A percentile compares a stretch with the other conserved stretches of the same genome.
Conservation (phyloP, 1,140 invertebrate genomes). For the Phymastichus coffea region DNA sequence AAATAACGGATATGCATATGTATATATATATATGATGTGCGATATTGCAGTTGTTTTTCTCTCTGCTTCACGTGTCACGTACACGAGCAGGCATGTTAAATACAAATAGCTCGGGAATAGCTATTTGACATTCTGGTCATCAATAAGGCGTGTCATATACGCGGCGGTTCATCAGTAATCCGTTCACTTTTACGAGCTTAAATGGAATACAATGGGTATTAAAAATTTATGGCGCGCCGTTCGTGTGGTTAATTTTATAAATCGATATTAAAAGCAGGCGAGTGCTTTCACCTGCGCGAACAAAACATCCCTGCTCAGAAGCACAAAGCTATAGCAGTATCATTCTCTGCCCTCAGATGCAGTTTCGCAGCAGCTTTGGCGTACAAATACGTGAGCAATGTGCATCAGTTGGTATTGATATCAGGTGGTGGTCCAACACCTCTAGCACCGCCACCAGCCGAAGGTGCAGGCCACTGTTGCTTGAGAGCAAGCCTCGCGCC, state of each 20-base stretch:
- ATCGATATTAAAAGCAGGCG: too few species aligned
- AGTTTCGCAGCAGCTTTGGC: conserved; percentile 70
- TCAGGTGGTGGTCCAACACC: conserved; percentile 73
- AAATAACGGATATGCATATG: too few species aligned
- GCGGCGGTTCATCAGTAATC: background rate
- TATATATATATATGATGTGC: too few species aligned
- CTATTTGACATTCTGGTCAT: background rate
- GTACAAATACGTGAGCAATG: conserved; percentile 60
- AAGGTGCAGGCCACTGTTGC: conserved; percentile 56
- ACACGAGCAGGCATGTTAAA: too few species aligned
- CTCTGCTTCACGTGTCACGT: background rate
- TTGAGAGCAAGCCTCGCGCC: conserved; percentile 56
- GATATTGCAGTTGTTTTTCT: background rate
- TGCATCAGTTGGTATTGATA: conserved; percentile 68
- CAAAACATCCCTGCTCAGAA: too few species aligned
- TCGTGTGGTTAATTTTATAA: background rate
- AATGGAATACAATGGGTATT: background rate
- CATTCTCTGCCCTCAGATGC: conserved; percentile 57
- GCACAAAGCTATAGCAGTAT: too few species aligned
- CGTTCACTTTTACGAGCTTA: background rate
- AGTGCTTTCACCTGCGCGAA: too few species aligned
- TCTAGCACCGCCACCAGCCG: conserved; percentile 61
- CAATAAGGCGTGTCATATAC: too few species aligned
- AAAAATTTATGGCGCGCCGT: background rate
- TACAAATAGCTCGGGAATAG: too few species aligned